A percentile compares a stretch with the other conserved stretches of the same genome.
phyloP scores from a whole-genome alignment of 37 sponge, comb jelly and placozoan genomes.

The Cladorhizidae sp. region DNA sequence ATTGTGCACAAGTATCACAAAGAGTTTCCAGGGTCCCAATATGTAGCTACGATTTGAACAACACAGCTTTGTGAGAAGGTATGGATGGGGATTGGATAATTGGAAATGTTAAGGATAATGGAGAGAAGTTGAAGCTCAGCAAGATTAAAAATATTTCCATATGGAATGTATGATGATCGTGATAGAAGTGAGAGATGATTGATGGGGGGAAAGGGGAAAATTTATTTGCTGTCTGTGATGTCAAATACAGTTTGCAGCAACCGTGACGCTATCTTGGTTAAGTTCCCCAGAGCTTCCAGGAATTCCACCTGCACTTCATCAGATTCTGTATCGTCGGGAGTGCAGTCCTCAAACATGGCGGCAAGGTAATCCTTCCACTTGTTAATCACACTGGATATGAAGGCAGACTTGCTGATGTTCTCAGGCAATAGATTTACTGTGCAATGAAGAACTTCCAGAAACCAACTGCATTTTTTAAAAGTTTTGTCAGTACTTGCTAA shows the following conservation, averaged over 20 bases:
- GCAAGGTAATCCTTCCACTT: constrained; percentile 50
- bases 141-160: no score
- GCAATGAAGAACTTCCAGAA: constrained; percentile 9
- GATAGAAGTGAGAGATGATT: no score
- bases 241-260: neutral
- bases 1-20: no score
- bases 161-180: no score
- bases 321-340: constrained; percentile 10
- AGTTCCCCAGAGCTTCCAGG: neutral
- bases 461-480: constrained; percentile 17
- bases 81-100: no score
- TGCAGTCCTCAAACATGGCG: constrained; percentile 45
- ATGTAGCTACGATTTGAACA: no score
- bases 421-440: constrained; percentile 23
- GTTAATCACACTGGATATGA: constrained; percentile 12
- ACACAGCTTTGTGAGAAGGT: no score
- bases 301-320: constrained; percentile 5
- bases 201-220: no score
- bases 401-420: neutral
- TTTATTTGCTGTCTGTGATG: neutral
- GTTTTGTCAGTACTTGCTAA: no score
- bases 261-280: neutral
- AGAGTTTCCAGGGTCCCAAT: no score
- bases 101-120: no score
- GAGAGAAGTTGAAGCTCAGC: no score